Percentiles rank a stretch among this genome's conserved stretches.
phyloP scores from a whole-genome alignment of 2,888 invertebrate genomes.

The Vannuccia rotundouncinata region DNA sequence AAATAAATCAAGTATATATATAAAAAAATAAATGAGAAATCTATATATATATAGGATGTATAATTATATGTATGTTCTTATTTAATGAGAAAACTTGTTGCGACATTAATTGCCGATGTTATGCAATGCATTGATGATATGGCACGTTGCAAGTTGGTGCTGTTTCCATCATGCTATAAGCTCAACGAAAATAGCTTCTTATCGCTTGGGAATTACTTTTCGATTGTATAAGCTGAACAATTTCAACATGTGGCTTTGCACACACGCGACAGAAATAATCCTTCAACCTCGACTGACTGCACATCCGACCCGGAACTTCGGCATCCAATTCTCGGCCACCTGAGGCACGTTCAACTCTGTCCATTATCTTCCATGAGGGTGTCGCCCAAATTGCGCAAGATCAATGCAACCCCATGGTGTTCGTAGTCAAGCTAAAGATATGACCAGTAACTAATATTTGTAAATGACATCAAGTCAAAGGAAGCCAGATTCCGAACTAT shows the following conservation, averaged over 20 bases:
- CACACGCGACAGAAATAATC: slow-evolving; percentile 7
- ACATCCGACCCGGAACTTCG: too few relatives aligned
- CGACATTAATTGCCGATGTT: not conserved
- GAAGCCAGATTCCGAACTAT: not conserved
- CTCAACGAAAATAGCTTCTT: too few relatives aligned
- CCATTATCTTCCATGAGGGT: not conserved
- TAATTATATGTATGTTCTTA: too few relatives aligned
- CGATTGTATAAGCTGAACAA: too few relatives aligned
- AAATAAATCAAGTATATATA: not conserved
- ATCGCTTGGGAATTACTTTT: too few relatives aligned
- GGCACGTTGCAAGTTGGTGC: too few relatives aligned
- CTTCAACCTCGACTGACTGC: not conserved
- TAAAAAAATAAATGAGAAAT: not conserved
- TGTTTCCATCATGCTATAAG: too few relatives aligned
- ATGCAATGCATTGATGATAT: not conserved
- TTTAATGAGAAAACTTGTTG: too few relatives aligned
- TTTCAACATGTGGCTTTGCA: not conserved
- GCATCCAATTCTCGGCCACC: not conserved
- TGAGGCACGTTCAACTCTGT: not conserved
- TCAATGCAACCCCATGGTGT: not conserved
- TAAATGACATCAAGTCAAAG: not conserved
- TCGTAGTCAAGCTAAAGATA: not conserved
- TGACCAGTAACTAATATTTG: too few relatives aligned
- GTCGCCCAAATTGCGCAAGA: not conserved
- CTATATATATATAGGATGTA: too few relatives aligned